Evolutionary conservation across 2,113 vertebrate species (phyloP), one percentile per base, ranked within the genome.

Genomic region (Oceanites oceanicus): DNA sequence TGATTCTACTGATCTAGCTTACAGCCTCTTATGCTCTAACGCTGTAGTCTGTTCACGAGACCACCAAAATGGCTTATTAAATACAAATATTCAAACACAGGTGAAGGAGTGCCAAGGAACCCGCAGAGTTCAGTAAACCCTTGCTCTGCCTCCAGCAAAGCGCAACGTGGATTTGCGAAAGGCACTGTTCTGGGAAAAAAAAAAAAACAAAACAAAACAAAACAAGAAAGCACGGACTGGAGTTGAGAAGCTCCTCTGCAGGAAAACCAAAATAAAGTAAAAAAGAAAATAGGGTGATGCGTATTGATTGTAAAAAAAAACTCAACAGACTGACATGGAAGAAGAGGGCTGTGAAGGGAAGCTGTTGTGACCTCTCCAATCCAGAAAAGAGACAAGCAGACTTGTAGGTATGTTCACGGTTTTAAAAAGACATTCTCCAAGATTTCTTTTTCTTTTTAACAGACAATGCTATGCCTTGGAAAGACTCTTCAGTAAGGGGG

Each of bases 21-120:
- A 93, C 30, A 92, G 76, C 27, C 47, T 67, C 70, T 78, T 49
- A 62, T 1, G 27, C 44, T 92, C 36, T 74, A 50, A n/a, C 18
- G 49, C 61, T 67, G 61, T 32, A 63, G 52, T 25, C 59, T 77
- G 68, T 55, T 90, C 73, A 81, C 4, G 1, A 94, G 61, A 77
- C 65, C 40, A 78, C 30, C 30, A 63, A 79, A 90, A 91, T 55
- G 40, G 79, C 83, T 93, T 81, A 74, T 42, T 58, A 77, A 86
- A 91, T 19, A 50, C 23, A 63, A 84, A 62, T 23, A 83, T 21
- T 47, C 75, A 90, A 42, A 62, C 30, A 40, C 7, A 76, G 74
- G 56, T 10, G 1, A 80, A 92, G 38, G 55, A 93, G 29, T 25
- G 18, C 36, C 59, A 83, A 71, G 75, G 67, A 88, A 93, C 47